These are phyloP conservation scores for Mesoligia furuncula DNA, from an alignment of 2,888 invertebrate genomes.

Conservation along the genomic window DNA sequence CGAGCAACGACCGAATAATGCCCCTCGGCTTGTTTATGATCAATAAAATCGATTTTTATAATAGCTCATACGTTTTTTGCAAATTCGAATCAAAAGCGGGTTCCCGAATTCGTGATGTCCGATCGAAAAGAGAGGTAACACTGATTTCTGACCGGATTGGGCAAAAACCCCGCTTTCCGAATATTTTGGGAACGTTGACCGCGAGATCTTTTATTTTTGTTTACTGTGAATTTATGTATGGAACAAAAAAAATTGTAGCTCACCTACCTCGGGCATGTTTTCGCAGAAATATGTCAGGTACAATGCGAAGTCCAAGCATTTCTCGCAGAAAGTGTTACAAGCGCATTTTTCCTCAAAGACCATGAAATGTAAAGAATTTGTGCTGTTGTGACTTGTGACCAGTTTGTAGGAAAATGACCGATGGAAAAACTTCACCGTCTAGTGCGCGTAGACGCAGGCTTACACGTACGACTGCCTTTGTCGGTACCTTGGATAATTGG, in stretches of 20 bases:
- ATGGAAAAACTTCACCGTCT: conserved; percentile 54
- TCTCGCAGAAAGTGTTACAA: conserved; percentile 66
- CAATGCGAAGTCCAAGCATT: conserved; percentile 42
- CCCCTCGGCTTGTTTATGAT: conserved; percentile 69
- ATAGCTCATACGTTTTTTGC: conserved; percentile 33
- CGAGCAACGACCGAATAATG: conserved; percentile 71
- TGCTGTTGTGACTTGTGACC: conserved; percentile 34
- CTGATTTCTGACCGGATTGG: conserved; percentile 52
- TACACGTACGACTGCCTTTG: conserved; percentile 58
- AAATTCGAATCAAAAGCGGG: conserved; percentile 11
- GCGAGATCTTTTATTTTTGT: conserved; percentile 59
- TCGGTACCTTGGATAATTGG: conserved; percentile 63
- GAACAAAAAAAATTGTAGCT: conserved; percentile 31
- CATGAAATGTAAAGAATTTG: conserved; percentile 58
- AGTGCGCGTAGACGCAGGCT: conserved; percentile 42
- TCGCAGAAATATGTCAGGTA: conserved; percentile 45
- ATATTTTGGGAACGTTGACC: conserved; percentile 63
- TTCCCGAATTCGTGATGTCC: conserved; percentile 49
- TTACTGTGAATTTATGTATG: conserved; percentile 34
- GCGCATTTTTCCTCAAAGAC: conserved; percentile 59
- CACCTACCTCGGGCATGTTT: conserved; percentile 36
- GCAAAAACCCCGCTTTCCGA: conserved; percentile 59
- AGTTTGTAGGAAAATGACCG: conserved; percentile 58
- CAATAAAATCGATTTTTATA: conserved; percentile 72
- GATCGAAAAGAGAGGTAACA: conserved; percentile 65